Conservation (phyloP, 2,797 vertebrate genomes). For the Tamandua tetradactyla region DNA sequence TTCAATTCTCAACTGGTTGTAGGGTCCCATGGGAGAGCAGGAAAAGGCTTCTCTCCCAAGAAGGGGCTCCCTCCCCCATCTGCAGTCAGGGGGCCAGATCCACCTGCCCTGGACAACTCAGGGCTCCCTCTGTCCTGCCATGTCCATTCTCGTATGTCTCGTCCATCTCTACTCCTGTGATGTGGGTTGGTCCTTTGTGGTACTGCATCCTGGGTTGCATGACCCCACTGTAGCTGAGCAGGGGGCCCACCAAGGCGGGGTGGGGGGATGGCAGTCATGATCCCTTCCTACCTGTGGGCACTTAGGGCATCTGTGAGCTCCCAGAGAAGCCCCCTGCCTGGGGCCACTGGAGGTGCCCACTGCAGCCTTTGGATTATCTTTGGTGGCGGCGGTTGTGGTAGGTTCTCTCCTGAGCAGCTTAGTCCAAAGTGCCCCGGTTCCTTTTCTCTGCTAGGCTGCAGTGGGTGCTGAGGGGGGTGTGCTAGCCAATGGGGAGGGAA, state of each 20-base stretch:
- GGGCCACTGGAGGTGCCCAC: background rate
- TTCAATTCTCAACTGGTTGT: background rate
- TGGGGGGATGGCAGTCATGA: background rate
- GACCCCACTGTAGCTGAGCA: background rate
- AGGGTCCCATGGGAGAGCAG: background rate
- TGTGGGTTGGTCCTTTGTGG: slow-evolving; percentile 51
- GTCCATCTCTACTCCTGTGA: slow-evolving; percentile 54
- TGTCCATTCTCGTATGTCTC: slow-evolving; percentile 61
- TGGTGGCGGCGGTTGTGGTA: background rate
- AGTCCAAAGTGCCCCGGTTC: background rate
- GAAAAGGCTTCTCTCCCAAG: background rate
- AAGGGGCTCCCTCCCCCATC: background rate
- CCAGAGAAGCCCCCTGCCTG: background rate
- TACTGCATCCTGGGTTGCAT: background rate
- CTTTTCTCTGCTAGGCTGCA: background rate
- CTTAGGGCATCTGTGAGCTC: background rate
- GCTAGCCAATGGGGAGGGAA: background rate
- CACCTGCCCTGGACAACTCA: background rate
- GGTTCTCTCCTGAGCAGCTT: background rate
- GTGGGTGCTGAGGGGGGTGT: background rate
- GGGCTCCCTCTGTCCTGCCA: slow-evolving; percentile 30
- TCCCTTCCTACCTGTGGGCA: background rate
- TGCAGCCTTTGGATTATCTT: background rate
- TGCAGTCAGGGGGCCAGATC: background rate
- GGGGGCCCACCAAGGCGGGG: background rate